phyloP scores from a whole-genome alignment of 2,113 vertebrate genomes.

The Stomatorhinus ivindoensis region DNA sequence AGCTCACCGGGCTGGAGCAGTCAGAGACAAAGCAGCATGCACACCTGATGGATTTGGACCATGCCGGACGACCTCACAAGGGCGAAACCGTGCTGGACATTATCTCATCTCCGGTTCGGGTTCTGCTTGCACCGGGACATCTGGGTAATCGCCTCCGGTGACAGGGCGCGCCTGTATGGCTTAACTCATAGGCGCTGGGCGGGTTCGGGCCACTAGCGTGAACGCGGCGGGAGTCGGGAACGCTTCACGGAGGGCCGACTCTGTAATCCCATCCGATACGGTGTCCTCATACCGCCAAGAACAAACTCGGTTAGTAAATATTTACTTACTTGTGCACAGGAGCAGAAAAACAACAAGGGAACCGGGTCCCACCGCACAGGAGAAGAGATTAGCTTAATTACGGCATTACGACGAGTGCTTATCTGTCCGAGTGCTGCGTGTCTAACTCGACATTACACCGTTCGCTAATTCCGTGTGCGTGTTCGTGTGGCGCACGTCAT shows the following conservation, averaged over 20 bases:
- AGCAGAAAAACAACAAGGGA: neutral
- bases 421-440: neutral
- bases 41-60: conserved; percentile 8
- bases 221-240: neutral
- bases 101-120: neutral
- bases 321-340: neutral
- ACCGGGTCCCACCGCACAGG: neutral
- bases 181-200: neutral
- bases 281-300: neutral
- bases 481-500: neutral
- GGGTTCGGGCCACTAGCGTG: neutral
- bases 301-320: neutral
- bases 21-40: neutral
- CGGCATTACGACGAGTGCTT: neutral
- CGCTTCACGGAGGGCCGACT: neutral
- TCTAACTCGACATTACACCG: neutral
- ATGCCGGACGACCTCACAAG: neutral
- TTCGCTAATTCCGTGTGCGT: neutral
- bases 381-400: neutral
- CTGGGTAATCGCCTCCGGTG: neutral
- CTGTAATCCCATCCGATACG: neutral
- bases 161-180: neutral
- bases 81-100: neutral
- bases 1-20: neutral
- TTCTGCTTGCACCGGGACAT: neutral